Percentiles rank a stretch among this genome's conserved stretches.
Evolutionary conservation across 1,140 invertebrate species (phyloP).

Genomic region (Antheraea pernyi): DNA sequence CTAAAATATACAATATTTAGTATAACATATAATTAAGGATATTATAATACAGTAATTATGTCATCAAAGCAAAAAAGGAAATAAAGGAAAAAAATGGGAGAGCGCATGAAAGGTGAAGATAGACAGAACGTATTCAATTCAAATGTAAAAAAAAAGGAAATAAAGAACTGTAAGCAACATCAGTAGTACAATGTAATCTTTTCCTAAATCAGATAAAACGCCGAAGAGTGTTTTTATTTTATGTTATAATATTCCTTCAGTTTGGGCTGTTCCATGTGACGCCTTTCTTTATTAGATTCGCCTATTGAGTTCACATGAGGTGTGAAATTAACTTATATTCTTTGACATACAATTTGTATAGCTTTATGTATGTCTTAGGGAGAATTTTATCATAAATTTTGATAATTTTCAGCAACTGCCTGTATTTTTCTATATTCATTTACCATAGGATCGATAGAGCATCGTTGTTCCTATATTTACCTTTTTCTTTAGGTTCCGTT

Average conservation of each 20-base stretch:
- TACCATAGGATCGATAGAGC: neutral
- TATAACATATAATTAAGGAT: too few species aligned
- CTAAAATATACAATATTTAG: too few species aligned
- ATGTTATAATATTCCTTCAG: neutral
- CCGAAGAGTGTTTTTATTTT: neutral
- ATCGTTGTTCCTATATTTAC: neutral
- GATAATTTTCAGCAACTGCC: neutral
- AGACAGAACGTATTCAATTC: neutral
- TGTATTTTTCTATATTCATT: neutral
- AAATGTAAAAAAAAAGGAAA: neutral
- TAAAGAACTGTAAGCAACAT: neutral
- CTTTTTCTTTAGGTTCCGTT: neutral
- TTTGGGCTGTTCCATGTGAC: neutral
- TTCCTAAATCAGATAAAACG: slow-evolving; percentile 1
- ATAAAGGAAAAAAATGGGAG: neutral
- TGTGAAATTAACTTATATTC: neutral
- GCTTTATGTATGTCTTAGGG: neutral
- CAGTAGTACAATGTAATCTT: neutral
- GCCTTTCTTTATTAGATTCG: neutral
- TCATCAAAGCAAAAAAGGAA: neutral
- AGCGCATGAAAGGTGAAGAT: neutral
- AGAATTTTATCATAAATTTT: neutral
- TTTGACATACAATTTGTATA: neutral
- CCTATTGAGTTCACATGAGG: neutral
- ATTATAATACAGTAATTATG: too few species aligned